Evolutionary conservation across 2,113 vertebrate genomes (phyloP).

Genomic region (Galemys pyrenaicus): DNA sequence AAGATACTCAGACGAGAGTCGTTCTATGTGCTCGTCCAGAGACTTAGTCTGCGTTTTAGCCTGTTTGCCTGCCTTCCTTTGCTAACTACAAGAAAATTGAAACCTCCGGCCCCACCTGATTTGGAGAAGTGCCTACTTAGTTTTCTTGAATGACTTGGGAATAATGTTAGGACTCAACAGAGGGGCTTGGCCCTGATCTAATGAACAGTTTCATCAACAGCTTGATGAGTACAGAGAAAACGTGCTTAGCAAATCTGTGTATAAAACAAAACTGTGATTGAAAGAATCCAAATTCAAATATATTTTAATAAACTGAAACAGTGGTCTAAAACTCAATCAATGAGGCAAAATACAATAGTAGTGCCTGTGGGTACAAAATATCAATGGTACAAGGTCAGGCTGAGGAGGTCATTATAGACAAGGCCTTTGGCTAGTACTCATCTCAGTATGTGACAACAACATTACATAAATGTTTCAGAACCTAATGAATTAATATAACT

Average conservation of each 20-base stretch:
- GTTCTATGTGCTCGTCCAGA: background rate
- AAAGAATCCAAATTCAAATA: conserved; percentile 24
- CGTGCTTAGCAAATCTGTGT: background rate
- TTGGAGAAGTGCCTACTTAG: background rate
- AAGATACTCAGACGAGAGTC: background rate
- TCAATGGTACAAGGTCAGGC: background rate
- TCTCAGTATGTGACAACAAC: background rate
- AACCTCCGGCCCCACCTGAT: background rate
- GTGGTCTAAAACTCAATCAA: background rate
- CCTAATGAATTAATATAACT: background rate
- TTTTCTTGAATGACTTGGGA: background rate
- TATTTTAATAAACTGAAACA: conserved; percentile 43
- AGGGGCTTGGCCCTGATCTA: background rate
- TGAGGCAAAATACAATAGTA: background rate
- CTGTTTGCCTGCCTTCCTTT: background rate
- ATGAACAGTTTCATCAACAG: conserved; percentile 51
- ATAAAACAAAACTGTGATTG: conserved; percentile 25
- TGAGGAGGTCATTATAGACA: background rate
- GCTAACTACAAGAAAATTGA: background rate
- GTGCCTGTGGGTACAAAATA: background rate
- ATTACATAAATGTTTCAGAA: background rate
- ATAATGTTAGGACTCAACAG: background rate
- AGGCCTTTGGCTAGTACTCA: background rate
- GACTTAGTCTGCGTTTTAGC: background rate
- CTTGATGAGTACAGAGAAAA: conserved; percentile 52